Evolutionary conservation across 2,888 invertebrate species (phyloP).

Genomic region (Microchrysa polita): DNA sequence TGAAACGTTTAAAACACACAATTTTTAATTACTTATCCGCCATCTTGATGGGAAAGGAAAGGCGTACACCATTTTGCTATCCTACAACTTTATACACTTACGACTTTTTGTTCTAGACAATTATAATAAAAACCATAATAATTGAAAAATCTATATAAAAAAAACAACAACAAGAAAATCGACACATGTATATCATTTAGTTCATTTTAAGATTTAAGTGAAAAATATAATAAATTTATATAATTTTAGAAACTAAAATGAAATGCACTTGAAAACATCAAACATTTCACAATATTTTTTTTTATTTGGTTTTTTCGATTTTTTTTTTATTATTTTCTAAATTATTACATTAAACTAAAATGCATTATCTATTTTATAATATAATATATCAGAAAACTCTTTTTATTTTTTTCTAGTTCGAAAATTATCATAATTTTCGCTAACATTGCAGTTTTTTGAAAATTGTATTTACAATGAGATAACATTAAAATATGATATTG

Average conservation of each 20-base stretch:
- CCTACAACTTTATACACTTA: neutral
- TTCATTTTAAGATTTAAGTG: conserved; percentile 5
- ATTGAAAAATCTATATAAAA: neutral
- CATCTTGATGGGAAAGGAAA: conserved; percentile 2
- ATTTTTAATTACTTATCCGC: too few relatives aligned
- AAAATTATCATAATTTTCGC: too few relatives aligned
- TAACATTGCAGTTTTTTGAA: too few relatives aligned
- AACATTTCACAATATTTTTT: neutral
- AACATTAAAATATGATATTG: conserved; percentile 19
- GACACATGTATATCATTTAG: conserved; percentile 34
- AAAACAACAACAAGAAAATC: conserved; percentile 5
- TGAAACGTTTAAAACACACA: too few relatives aligned
- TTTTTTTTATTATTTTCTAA: neutral
- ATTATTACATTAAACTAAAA: neutral
- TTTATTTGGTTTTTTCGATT: too few relatives aligned
- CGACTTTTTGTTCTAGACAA: neutral
- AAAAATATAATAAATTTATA: conserved; percentile 10
- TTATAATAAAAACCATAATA: neutral
- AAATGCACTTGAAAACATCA: neutral
- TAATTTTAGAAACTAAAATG: neutral
- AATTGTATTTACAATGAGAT: neutral
- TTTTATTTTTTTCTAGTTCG: too few relatives aligned
- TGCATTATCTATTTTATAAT: conserved; percentile 6
- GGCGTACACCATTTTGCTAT: conserved; percentile 14
- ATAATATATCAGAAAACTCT: neutral